Base-by-base conservation (phyloP, 92 coral and sea anemone species). In the Desmophyllum pertusum region DNA sequence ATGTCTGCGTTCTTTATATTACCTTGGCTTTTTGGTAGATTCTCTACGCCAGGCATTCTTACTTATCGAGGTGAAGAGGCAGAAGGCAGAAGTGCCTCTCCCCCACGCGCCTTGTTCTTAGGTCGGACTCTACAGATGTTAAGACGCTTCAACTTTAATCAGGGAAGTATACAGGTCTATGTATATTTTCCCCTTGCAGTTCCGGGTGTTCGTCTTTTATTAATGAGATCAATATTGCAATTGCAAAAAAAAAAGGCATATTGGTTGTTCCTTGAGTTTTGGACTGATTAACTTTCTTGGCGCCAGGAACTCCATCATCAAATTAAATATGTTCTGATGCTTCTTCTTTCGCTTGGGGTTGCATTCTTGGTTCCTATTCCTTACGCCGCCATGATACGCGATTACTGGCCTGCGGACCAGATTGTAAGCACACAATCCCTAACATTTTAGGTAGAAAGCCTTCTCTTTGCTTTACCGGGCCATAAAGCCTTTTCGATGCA, bases 211-310 rank as follows among this genome's bases (percentile, higher is more conserved):
- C 75, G 79, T 10, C 79, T 86, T 86, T 67, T 40, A 41, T 29
- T 5, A 86, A 79, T 70, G 80, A 86, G 70, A 59, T 86, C 10
- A 50, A 69, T 62, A 38, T 23, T 35, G 84, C 75, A 25, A 70
- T 78, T 31, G 64, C 5, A 21, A 75, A 75, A 35, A 14, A 15
- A 10, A n/a, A n/a, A n/a, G n/a, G n/a, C n/a, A n/a, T n/a, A 68
- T 30, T 88, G 91, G 91, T 27, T 83, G 35, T 88, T 83, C 41
- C 37, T 88, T 36, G 86, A 88, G 65, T 52, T 80, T 19, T 83
- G 85, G 85, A 31, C 70, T 40, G 86, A 80, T 18, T 62, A 40
- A 30, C 59, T 81, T 3, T 87, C 87, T 21, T 82, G 87, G 91
- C 43, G 87, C 43, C 70, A 81, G 41, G 91, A 82, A 37, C 29